These are phyloP conservation scores for Abramis brama DNA, from an alignment of 2,113 vertebrate genomes.

Conservation along the genomic window DNA sequence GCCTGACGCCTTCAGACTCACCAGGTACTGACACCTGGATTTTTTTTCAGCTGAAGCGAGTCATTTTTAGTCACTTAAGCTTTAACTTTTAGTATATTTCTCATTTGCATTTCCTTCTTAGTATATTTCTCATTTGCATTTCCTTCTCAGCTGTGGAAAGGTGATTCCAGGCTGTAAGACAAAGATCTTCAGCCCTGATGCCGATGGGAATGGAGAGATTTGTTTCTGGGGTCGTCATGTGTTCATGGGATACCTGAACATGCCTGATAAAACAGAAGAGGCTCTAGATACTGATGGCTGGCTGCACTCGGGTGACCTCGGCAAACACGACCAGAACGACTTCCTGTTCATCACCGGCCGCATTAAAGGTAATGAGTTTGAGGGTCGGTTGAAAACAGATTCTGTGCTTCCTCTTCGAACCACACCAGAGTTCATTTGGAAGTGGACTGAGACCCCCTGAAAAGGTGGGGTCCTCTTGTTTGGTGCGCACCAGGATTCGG, in stretches of 20 bases:
- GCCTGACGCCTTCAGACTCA: constrained; percentile 68
- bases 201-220: constrained; percentile 82
- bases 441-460: no score
- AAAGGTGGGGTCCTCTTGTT: no score
- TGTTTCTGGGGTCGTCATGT: constrained; percentile 91
- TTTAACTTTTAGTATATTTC: neutral
- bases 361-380: constrained; percentile 84
- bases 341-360: constrained; percentile 91
- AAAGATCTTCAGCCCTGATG: constrained; percentile 75
- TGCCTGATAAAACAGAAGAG: constrained; percentile 81
- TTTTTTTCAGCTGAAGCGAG: neutral
- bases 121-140: neutral
- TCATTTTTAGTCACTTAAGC: neutral
- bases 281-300: constrained; percentile 84
- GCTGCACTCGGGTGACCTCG: constrained; percentile 92
- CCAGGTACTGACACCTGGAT: constrained; percentile 77
- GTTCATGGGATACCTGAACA: constrained; percentile 95
- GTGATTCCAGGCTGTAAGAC: constrained; percentile 81
- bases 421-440: no score
- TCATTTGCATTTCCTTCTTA: neutral
- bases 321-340: constrained; percentile 78
- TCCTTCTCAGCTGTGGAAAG: constrained; percentile 83
- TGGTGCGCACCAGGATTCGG: no score
- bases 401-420: neutral
- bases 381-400: neutral